Evolutionary conservation across 1,140 invertebrate species (phyloP).

Genomic region (Campoletis sonorensis): DNA sequence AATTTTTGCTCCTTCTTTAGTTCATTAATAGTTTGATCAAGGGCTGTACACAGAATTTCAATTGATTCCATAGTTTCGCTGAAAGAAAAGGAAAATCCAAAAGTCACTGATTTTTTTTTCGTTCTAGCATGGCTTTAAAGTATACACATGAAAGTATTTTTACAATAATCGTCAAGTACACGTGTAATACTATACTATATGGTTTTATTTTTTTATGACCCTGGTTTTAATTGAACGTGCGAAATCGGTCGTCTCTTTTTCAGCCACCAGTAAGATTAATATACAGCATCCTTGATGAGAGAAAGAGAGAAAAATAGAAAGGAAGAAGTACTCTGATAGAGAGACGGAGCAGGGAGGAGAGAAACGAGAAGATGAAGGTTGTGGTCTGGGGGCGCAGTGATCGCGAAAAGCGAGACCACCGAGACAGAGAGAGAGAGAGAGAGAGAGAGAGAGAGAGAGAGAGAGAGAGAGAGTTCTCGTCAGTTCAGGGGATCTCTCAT

Average conservation of each 20-base stretch:
- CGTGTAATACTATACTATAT: background rate
- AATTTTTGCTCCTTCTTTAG: no score
- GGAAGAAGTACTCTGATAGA: background rate
- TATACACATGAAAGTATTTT: no score
- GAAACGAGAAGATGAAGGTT: background rate
- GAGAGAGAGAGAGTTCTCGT: conserved; percentile 19
- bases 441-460: conserved; percentile 17
- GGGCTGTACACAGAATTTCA: no score
- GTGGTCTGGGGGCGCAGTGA: background rate
- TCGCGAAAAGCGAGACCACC: conserved; percentile 32
- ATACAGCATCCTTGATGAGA: conserved; percentile 18
- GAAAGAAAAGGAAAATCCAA: no score
- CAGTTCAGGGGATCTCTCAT: conserved; percentile 29
- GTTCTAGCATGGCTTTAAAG: no score
- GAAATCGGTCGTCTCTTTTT: conserved; percentile 11
- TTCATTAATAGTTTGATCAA: no score
- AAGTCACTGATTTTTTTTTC: no score
- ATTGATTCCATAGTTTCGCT: no score
- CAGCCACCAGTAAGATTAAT: background rate
- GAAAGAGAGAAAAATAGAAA: conserved; percentile 9
- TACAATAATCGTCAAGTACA: background rate
- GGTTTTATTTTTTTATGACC: background rate
- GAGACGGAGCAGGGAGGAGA: no score
- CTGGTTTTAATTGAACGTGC: conserved; percentile 38
- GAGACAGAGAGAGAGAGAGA: conserved; percentile 28